Evolutionary conservation across 2,113 vertebrate genomes (phyloP).

Genomic region (Pangasianodon gigas): DNA sequence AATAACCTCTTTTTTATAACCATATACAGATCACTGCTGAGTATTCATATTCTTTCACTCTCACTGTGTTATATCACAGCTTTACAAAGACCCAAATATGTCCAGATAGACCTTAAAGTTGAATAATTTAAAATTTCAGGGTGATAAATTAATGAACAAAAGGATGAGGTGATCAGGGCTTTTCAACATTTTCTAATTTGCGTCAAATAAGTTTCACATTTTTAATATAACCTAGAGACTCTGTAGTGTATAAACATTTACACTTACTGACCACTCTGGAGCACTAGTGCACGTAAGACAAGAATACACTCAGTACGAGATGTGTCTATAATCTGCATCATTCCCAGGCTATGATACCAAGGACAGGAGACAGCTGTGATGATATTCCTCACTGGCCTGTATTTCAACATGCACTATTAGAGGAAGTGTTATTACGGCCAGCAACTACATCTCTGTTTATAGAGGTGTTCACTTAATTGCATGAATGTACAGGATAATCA

Average conservation of each 20-base stretch:
- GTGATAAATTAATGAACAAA: neutral
- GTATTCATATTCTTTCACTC: neutral
- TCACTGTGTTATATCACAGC: neutral
- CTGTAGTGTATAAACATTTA: neutral
- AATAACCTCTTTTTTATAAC: neutral
- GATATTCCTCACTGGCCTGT: neutral
- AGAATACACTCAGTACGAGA: neutral
- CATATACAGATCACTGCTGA: neutral
- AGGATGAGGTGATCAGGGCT: neutral
- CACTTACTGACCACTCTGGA: neutral
- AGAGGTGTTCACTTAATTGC: conserved; percentile 28
- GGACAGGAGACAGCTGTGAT: neutral
- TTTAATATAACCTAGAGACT: neutral
- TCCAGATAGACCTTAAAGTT: neutral
- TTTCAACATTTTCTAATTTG: neutral
- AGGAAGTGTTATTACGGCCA: conserved; percentile 22
- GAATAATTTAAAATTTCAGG: neutral
- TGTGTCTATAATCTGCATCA: neutral
- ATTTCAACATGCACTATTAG: conserved; percentile 23
- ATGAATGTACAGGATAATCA: conserved; percentile 37
- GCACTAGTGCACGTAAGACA: neutral
- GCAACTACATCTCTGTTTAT: conserved; percentile 31
- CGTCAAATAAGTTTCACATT: neutral
- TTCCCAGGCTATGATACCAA: neutral
- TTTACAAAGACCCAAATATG: neutral